Percentiles rank a stretch among this genome's conserved stretches.
These are phyloP conservation scores for Scrobipalpa costella DNA, from an alignment of 2,888 invertebrate genomes.

Conservation along the genomic window DNA sequence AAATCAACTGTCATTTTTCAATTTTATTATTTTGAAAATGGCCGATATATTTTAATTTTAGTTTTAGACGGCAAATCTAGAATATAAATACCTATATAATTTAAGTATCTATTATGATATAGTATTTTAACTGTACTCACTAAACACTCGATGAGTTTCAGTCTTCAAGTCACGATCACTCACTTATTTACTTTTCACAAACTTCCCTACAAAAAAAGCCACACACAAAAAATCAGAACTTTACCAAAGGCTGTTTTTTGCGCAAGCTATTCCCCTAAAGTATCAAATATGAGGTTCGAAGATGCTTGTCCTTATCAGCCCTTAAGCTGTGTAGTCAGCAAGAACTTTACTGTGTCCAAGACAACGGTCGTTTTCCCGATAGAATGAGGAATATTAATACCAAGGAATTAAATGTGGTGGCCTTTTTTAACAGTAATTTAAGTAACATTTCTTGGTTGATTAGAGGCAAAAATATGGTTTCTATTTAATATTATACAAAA, in stretches of 20 bases:
- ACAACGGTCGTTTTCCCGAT: not conserved
- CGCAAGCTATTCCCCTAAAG: not conserved
- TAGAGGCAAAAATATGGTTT: not conserved
- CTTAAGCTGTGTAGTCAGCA: conserved; percentile 6
- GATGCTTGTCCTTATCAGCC: conserved; percentile 7
- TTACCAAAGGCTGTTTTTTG: not conserved
- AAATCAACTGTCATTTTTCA: too few species aligned
- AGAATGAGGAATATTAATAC: conserved; percentile 7
- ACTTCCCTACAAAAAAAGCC: not conserved
- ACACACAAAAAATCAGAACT: not conserved
- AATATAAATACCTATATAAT: too few species aligned
- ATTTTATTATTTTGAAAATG: too few species aligned
- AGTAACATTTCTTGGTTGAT: not conserved
- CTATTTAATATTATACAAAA: too few species aligned
- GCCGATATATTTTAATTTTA: too few species aligned
- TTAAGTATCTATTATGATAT: too few species aligned
- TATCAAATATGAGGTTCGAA: conserved; percentile 9
- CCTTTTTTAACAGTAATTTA: not conserved
- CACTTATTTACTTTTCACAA: not conserved
- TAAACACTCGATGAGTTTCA: too few species aligned
- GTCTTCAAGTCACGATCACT: not conserved
- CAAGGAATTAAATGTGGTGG: conserved; percentile 3
- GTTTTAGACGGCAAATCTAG: too few species aligned
- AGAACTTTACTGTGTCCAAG: not conserved
- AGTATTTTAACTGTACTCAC: too few species aligned